Conservation (phyloP, 2,797 vertebrate genomes). For the Sarcophilus harrisii region DNA sequence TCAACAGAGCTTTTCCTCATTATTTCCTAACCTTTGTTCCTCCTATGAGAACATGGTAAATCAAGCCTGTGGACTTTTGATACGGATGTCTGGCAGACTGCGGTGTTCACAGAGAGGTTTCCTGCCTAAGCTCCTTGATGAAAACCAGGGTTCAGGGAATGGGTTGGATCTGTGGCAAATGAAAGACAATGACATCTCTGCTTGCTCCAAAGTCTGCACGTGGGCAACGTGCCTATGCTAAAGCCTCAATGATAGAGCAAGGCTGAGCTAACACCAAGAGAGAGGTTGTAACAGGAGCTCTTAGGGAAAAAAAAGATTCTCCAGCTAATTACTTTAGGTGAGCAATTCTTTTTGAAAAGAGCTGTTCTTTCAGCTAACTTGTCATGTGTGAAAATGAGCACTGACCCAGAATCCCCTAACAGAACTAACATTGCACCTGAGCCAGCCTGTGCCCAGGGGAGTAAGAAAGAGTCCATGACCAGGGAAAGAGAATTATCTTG, state of each 20-base stretch:
- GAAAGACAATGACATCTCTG: conserved; percentile 30
- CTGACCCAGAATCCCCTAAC: conserved; percentile 64
- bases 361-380: conserved; percentile 40
- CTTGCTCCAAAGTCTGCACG: conserved; percentile 11
- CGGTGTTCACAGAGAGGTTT: conserved; percentile 18
- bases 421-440: conserved; percentile 52
- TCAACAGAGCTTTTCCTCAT: conserved; percentile 77
- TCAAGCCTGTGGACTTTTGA: conserved; percentile 75
- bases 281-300: conserved; percentile 51
- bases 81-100: conserved; percentile 65
- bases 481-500: conserved; percentile 53
- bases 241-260: conserved; percentile 28
- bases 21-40: conserved; percentile 77
- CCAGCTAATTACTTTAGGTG: conserved; percentile 65
- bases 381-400: conserved; percentile 66
- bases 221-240: background rate
- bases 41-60: conserved; percentile 70
- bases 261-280: conserved; percentile 54
- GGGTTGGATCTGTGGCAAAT: conserved; percentile 43
- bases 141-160: conserved; percentile 36
- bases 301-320: conserved; percentile 11
- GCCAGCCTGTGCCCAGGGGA: conserved; percentile 64
- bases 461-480: conserved; percentile 63
- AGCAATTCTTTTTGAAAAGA: conserved; percentile 63
- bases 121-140: conserved; percentile 63